Base-by-base conservation (phyloP, 2,797 vertebrate species). In the Dipus sagitta region DNA sequence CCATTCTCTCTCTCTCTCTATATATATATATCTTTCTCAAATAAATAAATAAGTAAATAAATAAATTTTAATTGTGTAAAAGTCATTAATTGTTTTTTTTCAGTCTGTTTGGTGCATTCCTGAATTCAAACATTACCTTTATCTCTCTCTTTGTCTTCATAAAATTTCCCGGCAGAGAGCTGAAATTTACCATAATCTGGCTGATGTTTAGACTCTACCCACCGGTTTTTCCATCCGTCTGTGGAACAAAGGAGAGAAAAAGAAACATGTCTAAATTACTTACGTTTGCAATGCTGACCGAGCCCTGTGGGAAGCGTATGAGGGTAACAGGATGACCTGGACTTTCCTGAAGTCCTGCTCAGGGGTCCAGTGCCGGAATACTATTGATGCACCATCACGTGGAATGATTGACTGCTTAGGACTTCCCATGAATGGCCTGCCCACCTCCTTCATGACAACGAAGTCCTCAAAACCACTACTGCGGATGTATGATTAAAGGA, bases 191-290 rank as follows among this genome's bases (percentile, higher is more conserved):
- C 98, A 70, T 98, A 99, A 97, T 99, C 98, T 0, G 97, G 97
- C 96, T 98, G 99, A 95, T 98, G 98, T 96, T 99, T 98, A 95
- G 98, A 99, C 97, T 98, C 98, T 70, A 98, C 92, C 98, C 98
- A 99, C 94, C 98, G 95, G 97, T 98, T 98, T 91, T 98, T 97
- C 98, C 98, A 99, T 94, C 95, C 97, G 97, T 98, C 65, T 95
- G n/a, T n/a, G n/a, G n/a, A n/a, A n/a, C n/a, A 47, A 67, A n/a
- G 20, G 34, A 76, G 0, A 47, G n/a, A 42, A 86, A 52, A 82
- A 71, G 30, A 12, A 92, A 6, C 18, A 23, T 58, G 23, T 10
- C 42, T 15, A 94, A 96, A 95, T 42, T 8, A 72, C 58, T 79
- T 80, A 5, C 30, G 9, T 88, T 91, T 93, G 85, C 47, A 68